A percentile compares a stretch with the other conserved stretches of the same genome.
These are phyloP conservation scores for Syndactyla subalaris DNA, from an alignment of 2,797 vertebrate genomes.

Conservation along the genomic window DNA sequence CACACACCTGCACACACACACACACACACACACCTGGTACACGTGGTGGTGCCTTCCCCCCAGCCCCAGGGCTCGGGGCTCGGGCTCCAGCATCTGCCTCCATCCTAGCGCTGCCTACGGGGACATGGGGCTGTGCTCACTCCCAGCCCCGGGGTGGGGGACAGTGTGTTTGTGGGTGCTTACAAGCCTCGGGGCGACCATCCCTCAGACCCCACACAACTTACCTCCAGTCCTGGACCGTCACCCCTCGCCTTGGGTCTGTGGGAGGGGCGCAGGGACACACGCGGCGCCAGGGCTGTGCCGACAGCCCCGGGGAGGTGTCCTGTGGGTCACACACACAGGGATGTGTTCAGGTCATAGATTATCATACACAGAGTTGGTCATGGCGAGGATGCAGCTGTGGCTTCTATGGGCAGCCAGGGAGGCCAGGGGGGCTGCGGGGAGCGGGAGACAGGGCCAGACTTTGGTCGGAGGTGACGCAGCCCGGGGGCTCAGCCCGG, in stretches of 20 bases:
- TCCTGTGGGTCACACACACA: slow-evolving; percentile 44
- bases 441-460: not conserved
- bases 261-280: slow-evolving; percentile 35
- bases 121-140: not conserved
- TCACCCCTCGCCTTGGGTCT: not conserved
- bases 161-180: not conserved
- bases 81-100: not conserved
- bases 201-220: not conserved
- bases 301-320: not conserved
- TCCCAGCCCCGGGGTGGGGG: not conserved
- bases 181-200: not conserved
- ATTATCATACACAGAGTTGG: slow-evolving; percentile 8
- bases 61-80: not conserved
- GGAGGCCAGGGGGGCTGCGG: not conserved
- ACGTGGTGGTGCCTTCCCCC: not conserved
- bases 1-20: not conserved
- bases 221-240: slow-evolving; percentile 36
- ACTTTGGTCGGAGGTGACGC: slow-evolving; percentile 3
- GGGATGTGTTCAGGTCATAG: slow-evolving; percentile 22
- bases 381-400: slow-evolving; percentile 30
- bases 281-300: not conserved
- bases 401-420: slow-evolving; percentile 48
- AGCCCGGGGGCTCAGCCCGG: not conserved
- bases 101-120: not conserved
- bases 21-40: not conserved